Evolutionary conservation across 1,140 invertebrate species (phyloP).

Genomic region (Drosophila guanche): DNA sequence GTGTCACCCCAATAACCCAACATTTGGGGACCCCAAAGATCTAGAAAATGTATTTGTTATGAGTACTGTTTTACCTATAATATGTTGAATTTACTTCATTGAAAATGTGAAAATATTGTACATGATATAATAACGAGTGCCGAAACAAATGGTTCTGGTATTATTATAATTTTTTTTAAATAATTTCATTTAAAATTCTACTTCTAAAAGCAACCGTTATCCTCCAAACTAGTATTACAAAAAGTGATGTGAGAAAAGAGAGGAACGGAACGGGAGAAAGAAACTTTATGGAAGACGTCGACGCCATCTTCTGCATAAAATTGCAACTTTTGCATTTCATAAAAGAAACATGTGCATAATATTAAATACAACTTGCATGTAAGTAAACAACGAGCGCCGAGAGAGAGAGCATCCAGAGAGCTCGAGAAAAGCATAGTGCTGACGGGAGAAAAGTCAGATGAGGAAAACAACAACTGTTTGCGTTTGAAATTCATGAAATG

Average conservation of each 20-base stretch:
- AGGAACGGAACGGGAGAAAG: neutral
- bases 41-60: too few relatives aligned
- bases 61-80: too few relatives aligned
- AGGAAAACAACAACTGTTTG: conserved; percentile 22
- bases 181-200: too few relatives aligned
- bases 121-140: too few relatives aligned
- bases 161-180: neutral
- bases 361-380: conserved; percentile 57
- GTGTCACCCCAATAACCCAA: too few relatives aligned
- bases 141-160: neutral
- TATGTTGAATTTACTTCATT: neutral
- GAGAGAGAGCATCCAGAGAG: conserved; percentile 1
- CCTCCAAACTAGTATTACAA: neutral
- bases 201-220: too few relatives aligned
- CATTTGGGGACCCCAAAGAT: too few relatives aligned
- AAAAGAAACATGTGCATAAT: conserved; percentile 81
- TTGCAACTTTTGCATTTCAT: conserved; percentile 75
- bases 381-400: conserved; percentile 47
- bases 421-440: neutral
- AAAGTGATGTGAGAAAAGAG: neutral
- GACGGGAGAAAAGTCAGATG: conserved; percentile 23
- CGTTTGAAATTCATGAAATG: conserved; percentile 65
- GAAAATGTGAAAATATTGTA: neutral
- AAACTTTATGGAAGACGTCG: conserved; percentile 5
- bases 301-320: conserved; percentile 47